Evolutionary conservation across 2,888 invertebrate genomes (phyloP), one percentile per base, ranked within the genome.

Genomic region (Cerastoderma edule): DNA sequence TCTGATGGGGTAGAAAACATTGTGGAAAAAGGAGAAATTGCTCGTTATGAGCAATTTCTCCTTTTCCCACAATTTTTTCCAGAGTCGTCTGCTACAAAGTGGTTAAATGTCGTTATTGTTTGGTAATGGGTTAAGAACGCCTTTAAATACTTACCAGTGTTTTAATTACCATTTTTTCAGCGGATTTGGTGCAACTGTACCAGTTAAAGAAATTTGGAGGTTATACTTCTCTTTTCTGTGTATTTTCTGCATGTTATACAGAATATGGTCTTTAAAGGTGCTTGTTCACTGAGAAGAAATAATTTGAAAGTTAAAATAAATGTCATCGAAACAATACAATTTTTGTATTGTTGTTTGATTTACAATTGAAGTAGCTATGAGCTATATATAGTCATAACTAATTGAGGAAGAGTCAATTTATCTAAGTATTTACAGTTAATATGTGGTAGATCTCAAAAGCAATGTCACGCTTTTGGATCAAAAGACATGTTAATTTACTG

Each of bases 121-220:
- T 57, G 57, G n/a, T 32, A 57, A n/a, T 57, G 57, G 10, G 32
- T 32, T 48, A 48, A 10, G 22, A 39, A 39, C 10, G 8, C n/a
- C n/a, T n/a, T n/a, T n/a, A n/a, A n/a, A n/a, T n/a, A 50, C 67
- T 35, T 16, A 10, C n/a, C n/a, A n/a, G n/a, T n/a, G n/a, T n/a
- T n/a, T 19, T 39, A 35, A 5, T 63, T 57, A 32, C 19, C 27
- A 16, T 24, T n/a, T 64, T 82, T 81, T 82, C 82, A 82, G 82
- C 82, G 28, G 82, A 82, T 57, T 72, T 79, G 63, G 72, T 82
- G 53, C 76, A 79, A 70, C 72, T 77, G 50, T 77, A 79, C 69
- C 82, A 82, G 79, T 64, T 75, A 56, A 82, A 79, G 82, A 82
- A 79, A 77, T 64, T 79, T 57, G 75, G 78, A 81, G 81, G 81